Evolutionary conservation across 2,888 invertebrate species (phyloP).

Genomic region (Trachelus stipa): DNA sequence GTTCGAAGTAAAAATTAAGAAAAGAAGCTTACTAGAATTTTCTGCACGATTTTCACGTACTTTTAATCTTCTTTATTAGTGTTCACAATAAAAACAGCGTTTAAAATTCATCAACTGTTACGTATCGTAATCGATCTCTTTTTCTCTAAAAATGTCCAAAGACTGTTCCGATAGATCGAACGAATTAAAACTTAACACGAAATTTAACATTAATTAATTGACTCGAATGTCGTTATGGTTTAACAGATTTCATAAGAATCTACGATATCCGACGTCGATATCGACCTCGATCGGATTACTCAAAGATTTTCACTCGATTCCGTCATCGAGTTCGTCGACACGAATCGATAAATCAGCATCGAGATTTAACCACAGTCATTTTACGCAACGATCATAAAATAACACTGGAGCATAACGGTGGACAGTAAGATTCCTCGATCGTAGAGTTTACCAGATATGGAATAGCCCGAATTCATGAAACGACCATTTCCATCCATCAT

Average conservation of each 20-base stretch:
- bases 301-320: background rate
- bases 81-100: no score
- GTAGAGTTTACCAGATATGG: background rate
- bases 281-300: background rate
- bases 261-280: no score
- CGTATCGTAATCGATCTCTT: no score
- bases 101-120: no score
- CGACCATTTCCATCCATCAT: conserved; percentile 16
- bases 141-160: no score
- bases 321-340: conserved; percentile 2
- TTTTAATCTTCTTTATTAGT: no score
- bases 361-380: background rate
- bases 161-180: background rate
- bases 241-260: no score
- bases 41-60: no score
- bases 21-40: no score
- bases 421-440: background rate
- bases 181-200: conserved; percentile 18
- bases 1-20: no score
- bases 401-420: background rate
- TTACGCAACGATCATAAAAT: conserved; percentile 6
- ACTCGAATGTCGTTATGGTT: no score
- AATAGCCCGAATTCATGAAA: background rate
- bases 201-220: conserved; percentile 4
- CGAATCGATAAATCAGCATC: conserved; percentile 1